Evolutionary conservation across 2,113 vertebrate genomes (phyloP), one percentile per base, ranked within the genome.

Genomic region (Perca fluviatilis): DNA sequence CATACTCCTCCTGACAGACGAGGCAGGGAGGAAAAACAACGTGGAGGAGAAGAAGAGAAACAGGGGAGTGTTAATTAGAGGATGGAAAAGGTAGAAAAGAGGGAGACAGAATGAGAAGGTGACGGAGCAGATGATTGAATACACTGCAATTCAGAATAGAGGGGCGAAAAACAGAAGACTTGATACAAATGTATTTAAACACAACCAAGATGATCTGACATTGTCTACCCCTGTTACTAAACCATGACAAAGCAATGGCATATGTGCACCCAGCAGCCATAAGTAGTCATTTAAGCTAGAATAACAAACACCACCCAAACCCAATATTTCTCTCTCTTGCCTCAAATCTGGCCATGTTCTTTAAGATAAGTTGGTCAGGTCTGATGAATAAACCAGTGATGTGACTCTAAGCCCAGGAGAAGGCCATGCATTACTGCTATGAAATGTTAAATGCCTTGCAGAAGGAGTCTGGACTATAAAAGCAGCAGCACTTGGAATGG

Each of bases 301-400:
- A 71, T 60, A 36, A 73, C 36, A 70, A 25, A 77, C 58, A 61
- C 21, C 51, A 66, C 13, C 13, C 50, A 75, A 61, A 72, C 23
- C n/a, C 53, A 23, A 23, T 25, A 25, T 77, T 18, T 21, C 30
- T 57, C 16, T 80, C 47, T 47, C 61, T 66, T 19, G 40, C 10
- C 58, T 83, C 12, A 84, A 83, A 86, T 77, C 77, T 77, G 86
- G 77, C 67, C 78, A 33, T 80, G 78, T 74, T 79, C 81, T 82
- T 83, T 49, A 36, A 69, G 81, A 83, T 70, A 66, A 81, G 74
- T 76, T 83, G 82, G 76, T 80, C 77, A 47, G 87, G 70, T 81
- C 69, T 87, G 66, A 94, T 94, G 86, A 95, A 94, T 94, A 93
- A 95, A 88, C 91, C 88, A 95, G 89, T 82, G 88, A 69, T 69